Evolutionary conservation across 2,888 invertebrate species (phyloP).

Genomic region (Cryptocephalus primarius): DNA sequence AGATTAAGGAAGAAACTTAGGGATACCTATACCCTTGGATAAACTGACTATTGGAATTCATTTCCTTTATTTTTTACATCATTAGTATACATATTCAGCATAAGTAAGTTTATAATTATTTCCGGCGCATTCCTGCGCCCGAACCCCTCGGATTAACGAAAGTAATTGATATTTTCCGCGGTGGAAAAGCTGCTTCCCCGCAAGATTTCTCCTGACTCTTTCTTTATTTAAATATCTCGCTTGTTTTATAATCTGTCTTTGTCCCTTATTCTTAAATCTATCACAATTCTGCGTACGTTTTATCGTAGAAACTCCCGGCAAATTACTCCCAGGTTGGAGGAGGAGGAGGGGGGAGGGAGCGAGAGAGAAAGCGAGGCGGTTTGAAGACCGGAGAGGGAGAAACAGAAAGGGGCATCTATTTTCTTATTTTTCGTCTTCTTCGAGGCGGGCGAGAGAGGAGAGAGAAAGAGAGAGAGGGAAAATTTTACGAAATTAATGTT

Average conservation of each 20-base stretch:
- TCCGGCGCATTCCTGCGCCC: too few relatives aligned
- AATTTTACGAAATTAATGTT: constrained; percentile 34
- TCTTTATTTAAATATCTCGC: constrained; percentile 33
- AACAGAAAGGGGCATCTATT: too few relatives aligned
- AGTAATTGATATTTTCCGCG: constrained; percentile 1
- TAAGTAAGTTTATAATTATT: too few relatives aligned
- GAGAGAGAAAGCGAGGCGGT: constrained; percentile 1
- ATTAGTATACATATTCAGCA: too few relatives aligned
- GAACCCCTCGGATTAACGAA: too few relatives aligned
- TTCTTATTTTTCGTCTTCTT: neutral
- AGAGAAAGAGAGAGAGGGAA: constrained; percentile 3
- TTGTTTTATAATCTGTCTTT: constrained; percentile 35
- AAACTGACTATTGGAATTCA: too few relatives aligned
- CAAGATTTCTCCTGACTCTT: constrained; percentile 18
- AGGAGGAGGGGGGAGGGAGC: constrained; percentile 4
- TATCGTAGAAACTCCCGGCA: constrained; percentile 33
- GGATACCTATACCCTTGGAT: too few relatives aligned
- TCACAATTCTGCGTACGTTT: constrained; percentile 38
- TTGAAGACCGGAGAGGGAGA: constrained; percentile 1
- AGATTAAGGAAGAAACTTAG: too few relatives aligned
- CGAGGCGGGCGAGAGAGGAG: constrained; percentile 11
- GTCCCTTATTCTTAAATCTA: constrained; percentile 36
- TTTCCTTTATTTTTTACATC: too few relatives aligned
- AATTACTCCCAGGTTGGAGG: constrained; percentile 32
- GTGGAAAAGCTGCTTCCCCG: constrained; percentile 6